These are phyloP conservation scores for Atractosteus spatula DNA, from an alignment of 2,113 vertebrate genomes.

Conservation along the genomic window DNA sequence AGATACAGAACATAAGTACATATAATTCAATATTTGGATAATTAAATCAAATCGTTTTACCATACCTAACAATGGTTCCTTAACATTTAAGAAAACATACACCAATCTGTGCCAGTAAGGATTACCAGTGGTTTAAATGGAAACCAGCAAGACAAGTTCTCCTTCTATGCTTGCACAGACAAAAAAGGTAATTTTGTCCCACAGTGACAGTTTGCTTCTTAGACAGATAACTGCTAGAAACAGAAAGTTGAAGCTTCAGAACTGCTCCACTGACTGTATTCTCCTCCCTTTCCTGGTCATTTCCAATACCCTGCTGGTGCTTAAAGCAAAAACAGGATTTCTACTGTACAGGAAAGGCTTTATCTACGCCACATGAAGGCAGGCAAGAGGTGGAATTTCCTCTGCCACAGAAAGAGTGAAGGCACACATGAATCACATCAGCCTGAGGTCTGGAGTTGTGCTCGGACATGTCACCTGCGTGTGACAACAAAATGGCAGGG, in stretches of 20 bases:
- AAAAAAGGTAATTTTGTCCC: neutral
- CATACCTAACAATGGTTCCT: slow-evolving; percentile 64
- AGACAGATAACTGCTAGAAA: slow-evolving; percentile 41
- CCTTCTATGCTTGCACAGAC: slow-evolving; percentile 61
- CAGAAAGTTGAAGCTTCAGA: slow-evolving; percentile 38
- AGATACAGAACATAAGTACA: too few relatives aligned
- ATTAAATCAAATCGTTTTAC: slow-evolving; percentile 46
- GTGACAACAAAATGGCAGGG: slow-evolving; percentile 56
- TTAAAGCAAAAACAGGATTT: slow-evolving; percentile 90
- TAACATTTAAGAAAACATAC: slow-evolving; percentile 60
- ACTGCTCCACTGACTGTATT: slow-evolving; percentile 58
- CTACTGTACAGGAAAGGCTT: slow-evolving; percentile 97
- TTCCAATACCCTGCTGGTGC: slow-evolving; percentile 76
- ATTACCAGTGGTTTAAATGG: slow-evolving; percentile 62
- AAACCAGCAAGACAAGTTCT: slow-evolving; percentile 69
- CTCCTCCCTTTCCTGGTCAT: slow-evolving; percentile 79
- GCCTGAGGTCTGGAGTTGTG: slow-evolving; percentile 47
- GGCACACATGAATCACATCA: slow-evolving; percentile 72
- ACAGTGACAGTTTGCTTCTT: slow-evolving; percentile 22
- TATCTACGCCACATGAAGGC: slow-evolving; percentile 94
- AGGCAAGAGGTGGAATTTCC: slow-evolving; percentile 96
- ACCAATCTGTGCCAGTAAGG: slow-evolving; percentile 60
- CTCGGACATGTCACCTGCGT: slow-evolving; percentile 76
- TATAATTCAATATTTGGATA: too few relatives aligned
- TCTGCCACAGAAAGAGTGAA: slow-evolving; percentile 74